phyloP scores from a whole-genome alignment of 2,888 invertebrate genomes.

The Drosophila kokeensis region DNA sequence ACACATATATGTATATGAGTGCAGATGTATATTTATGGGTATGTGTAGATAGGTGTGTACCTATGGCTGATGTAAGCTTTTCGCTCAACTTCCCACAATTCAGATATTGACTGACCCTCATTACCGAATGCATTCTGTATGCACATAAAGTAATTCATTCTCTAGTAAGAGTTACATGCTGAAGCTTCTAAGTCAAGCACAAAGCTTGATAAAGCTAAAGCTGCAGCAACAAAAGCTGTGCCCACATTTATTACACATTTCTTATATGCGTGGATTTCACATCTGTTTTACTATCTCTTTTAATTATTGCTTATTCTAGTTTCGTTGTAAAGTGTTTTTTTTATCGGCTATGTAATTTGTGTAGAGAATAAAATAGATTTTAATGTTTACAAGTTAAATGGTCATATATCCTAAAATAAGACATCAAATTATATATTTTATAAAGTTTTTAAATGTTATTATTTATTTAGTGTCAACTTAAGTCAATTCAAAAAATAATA shows the following conservation, averaged over 20 bases:
- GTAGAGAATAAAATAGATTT: neutral
- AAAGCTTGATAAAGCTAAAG: no score
- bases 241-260: no score
- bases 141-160: neutral
- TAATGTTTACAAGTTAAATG: neutral
- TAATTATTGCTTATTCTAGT: neutral
- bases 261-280: no score
- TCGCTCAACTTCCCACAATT: neutral
- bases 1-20: neutral
- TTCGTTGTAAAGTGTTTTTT: neutral
- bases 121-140: neutral
- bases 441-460: no score
- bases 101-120: neutral
- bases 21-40: slow-evolving; percentile 2
- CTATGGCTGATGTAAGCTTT: neutral
- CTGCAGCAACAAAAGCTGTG: no score
- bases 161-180: neutral
- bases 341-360: neutral
- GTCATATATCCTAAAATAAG: no score
- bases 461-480: no score
- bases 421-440: no score
- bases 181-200: no score
- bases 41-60: slow-evolving; percentile 4
- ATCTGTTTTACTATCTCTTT: neutral
- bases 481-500: neutral